A percentile compares a stretch with the other conserved stretches of the same genome.
phyloP scores from a whole-genome alignment of 2,888 invertebrate genomes.

The Lepidochrysops patricia region DNA sequence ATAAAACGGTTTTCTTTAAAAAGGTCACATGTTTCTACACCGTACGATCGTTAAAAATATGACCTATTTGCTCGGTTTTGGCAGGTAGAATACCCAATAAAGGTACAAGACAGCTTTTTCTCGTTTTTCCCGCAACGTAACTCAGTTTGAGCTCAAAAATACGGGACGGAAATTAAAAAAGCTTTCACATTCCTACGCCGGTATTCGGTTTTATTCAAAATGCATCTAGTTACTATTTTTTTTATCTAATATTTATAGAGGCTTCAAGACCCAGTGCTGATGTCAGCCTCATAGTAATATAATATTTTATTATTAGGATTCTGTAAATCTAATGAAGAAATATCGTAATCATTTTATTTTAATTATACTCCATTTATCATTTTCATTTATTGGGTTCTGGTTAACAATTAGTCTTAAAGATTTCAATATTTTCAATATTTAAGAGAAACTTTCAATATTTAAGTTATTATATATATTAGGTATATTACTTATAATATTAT shows the following conservation, averaged over 20 bases:
- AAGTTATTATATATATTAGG: no score
- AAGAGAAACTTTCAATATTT: no score
- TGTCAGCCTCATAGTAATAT: no score
- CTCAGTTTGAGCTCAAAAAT: conserved; percentile 1
- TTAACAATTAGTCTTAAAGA: no score
- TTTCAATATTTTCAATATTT: no score
- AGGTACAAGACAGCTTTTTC: neutral
- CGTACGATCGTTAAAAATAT: neutral
- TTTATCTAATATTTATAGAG: neutral
- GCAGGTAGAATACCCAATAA: conserved; percentile 3
- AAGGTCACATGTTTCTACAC: neutral
- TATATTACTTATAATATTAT: no score
- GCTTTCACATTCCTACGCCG: neutral
- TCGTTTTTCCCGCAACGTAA: conserved; percentile 1
- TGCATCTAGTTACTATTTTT: neutral
- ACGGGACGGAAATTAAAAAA: conserved; percentile 3
- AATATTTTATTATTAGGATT: no score
- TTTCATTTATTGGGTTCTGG: no score
- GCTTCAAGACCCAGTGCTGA: no score
- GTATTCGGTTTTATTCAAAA: neutral
- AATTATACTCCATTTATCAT: no score
- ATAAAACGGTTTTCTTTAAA: neutral
- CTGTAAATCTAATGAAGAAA: no score
- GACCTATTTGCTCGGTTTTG: neutral
- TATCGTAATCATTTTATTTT: no score